Conservation (phyloP, 92 coral and sea anemone genomes). For the Umimayanthus chanpuru region DNA sequence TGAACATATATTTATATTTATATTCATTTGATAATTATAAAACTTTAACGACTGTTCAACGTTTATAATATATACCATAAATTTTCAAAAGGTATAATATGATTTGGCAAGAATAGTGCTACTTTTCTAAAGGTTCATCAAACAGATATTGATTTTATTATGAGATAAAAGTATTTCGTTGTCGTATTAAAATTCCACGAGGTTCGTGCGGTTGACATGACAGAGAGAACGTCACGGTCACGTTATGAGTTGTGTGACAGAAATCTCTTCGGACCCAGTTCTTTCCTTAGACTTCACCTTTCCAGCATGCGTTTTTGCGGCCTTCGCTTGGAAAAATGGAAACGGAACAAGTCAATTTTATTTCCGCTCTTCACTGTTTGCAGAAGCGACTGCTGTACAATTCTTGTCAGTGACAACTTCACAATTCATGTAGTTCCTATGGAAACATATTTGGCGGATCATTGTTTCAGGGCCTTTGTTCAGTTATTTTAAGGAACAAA, state of each 20-base stretch:
- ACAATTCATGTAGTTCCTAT: constrained; percentile 37
- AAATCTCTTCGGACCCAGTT: constrained; percentile 15
- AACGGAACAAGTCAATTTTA: background rate
- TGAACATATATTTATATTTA: no score
- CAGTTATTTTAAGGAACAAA: constrained; percentile 24
- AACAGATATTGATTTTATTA: no score
- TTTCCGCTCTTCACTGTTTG: background rate
- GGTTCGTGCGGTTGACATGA: background rate
- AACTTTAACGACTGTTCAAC: no score
- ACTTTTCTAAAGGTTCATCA: no score
- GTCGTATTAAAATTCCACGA: background rate
- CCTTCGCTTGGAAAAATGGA: background rate
- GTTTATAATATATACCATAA: no score
- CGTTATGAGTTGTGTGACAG: constrained; percentile 15
- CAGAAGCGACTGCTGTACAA: background rate
- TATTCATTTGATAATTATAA: no score
- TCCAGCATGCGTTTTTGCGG: background rate
- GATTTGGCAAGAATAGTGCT: no score
- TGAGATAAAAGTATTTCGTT: no score
- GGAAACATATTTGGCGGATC: constrained; percentile 18
- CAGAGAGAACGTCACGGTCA: background rate
- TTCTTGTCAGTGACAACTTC: constrained; percentile 14
- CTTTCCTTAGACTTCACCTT: no score
- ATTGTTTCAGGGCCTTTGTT: constrained; percentile 22
- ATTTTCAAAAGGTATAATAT: no score